Evolutionary conservation across 2,797 vertebrate species (phyloP).

Genomic region (Channa striata): DNA sequence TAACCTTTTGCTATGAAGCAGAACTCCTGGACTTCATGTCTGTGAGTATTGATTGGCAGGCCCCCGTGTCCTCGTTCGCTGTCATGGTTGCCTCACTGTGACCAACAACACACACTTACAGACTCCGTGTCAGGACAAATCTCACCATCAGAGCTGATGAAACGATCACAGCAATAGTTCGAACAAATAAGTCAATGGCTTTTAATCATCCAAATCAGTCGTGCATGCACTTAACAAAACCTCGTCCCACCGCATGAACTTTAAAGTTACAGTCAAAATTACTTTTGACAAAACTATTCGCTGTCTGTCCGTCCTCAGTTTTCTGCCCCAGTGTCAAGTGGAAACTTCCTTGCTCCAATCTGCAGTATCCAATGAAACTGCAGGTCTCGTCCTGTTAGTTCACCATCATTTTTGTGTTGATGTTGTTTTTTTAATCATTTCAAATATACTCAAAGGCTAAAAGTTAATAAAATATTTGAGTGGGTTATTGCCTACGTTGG

Average conservation of each 20-base stretch:
- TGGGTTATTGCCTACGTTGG: too few relatives aligned
- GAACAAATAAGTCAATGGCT: slow-evolving; percentile 6
- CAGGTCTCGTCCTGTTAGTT: neutral
- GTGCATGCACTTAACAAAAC: slow-evolving; percentile 8
- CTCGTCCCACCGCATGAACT: too few relatives aligned
- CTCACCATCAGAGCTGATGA: slow-evolving; percentile 4
- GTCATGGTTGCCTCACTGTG: slow-evolving; percentile 21
- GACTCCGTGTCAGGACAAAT: slow-evolving; percentile 17
- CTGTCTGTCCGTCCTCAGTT: neutral
- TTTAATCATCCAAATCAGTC: slow-evolving; percentile 27
- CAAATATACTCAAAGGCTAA: too few relatives aligned
- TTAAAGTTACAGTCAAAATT: too few relatives aligned
- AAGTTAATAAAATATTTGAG: too few relatives aligned
- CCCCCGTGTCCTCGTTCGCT: slow-evolving; percentile 27
- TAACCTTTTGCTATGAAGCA: slow-evolving; percentile 55
- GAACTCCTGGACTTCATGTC: slow-evolving; percentile 16
- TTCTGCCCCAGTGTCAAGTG: neutral
- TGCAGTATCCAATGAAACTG: too few relatives aligned
- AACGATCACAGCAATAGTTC: slow-evolving; percentile 27
- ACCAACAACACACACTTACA: slow-evolving; percentile 9
- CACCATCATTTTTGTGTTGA: neutral
- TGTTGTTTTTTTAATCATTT: too few relatives aligned
- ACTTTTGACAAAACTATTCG: slow-evolving; percentile 1
- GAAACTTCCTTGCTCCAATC: neutral
- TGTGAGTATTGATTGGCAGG: slow-evolving; percentile 56